These are phyloP conservation scores for Tinamus major DNA, from an alignment of 2,797 vertebrate genomes.

Conservation along the genomic window DNA sequence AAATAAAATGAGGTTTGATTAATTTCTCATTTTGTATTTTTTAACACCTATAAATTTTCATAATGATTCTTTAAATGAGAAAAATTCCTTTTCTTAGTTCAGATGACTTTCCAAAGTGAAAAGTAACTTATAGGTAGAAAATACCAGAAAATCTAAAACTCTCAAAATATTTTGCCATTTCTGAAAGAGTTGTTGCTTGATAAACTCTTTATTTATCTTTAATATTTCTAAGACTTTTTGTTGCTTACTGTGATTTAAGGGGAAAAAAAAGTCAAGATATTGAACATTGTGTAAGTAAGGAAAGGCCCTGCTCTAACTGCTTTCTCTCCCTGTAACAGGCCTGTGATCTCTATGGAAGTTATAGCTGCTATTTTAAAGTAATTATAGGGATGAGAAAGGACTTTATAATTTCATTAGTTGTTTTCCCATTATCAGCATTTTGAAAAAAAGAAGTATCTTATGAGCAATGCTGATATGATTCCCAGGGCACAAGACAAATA, in stretches of 20 bases:
- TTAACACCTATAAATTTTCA: background rate
- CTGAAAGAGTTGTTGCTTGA: background rate
- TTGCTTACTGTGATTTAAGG: background rate
- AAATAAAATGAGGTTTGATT: background rate
- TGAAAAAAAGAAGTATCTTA: background rate
- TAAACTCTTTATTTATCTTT: background rate
- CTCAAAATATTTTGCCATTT: background rate
- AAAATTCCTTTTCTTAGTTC: background rate
- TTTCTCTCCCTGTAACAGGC: background rate
- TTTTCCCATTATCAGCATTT: background rate
- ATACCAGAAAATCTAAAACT: background rate
- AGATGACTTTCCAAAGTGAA: background rate
- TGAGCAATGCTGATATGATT: background rate
- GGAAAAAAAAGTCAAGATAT: background rate
- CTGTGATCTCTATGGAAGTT: background rate
- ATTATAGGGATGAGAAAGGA: background rate
- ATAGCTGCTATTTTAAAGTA: background rate
- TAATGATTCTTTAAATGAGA: background rate
- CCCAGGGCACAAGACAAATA: background rate
- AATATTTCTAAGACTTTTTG: background rate
- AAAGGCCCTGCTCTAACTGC: background rate
- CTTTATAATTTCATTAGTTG: background rate
- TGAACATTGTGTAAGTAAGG: background rate
- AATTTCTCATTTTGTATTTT: background rate
- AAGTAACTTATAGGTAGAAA: background rate